Percentiles rank a stretch among this genome's conserved stretches.
phyloP scores from a whole-genome alignment of 2,888 invertebrate genomes.

The Odontomyia ornata region DNA sequence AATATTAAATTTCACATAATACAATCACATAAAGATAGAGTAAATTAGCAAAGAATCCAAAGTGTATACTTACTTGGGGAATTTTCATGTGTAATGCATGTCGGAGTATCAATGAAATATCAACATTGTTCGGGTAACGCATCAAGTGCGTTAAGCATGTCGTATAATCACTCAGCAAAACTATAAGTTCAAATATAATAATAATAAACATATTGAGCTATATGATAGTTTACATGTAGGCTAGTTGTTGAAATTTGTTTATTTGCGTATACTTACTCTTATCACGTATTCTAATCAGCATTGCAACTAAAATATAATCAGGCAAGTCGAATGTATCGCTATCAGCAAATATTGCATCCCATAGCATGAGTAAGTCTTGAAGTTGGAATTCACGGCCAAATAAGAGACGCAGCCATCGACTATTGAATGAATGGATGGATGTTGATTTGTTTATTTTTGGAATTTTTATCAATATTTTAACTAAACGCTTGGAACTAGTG shows the following conservation, averaged over 20 bases:
- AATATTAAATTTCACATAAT: conserved; percentile 11
- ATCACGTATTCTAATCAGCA: conserved; percentile 77
- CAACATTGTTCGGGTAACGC: conserved; percentile 73
- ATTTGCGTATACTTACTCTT: conserved; percentile 68
- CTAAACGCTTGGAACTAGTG: too few species aligned
- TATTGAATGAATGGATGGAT: conserved; percentile 57
- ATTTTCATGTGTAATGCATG: conserved; percentile 68
- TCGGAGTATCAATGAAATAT: conserved; percentile 71
- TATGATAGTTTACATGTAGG: not conserved
- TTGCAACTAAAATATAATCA: conserved; percentile 78
- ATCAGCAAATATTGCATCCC: conserved; percentile 86
- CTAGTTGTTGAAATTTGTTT: not conserved
- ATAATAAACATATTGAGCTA: not conserved
- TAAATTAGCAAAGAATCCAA: too few species aligned
- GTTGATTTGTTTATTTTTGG: too few species aligned
- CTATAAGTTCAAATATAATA: conserved; percentile 57
- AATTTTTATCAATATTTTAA: too few species aligned
- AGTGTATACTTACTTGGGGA: conserved; percentile 61
- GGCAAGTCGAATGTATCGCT: conserved; percentile 68
- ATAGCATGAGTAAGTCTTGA: conserved; percentile 77
- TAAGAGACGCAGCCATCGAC: conserved; percentile 83
- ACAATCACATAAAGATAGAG: not conserved
- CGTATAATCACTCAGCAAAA: conserved; percentile 72
- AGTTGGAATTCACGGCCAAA: conserved; percentile 87
- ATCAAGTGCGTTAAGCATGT: conserved; percentile 72